These are phyloP conservation scores for Patella ulyssiponensis DNA, from an alignment of 2,888 invertebrate species.

Conservation along the genomic window DNA sequence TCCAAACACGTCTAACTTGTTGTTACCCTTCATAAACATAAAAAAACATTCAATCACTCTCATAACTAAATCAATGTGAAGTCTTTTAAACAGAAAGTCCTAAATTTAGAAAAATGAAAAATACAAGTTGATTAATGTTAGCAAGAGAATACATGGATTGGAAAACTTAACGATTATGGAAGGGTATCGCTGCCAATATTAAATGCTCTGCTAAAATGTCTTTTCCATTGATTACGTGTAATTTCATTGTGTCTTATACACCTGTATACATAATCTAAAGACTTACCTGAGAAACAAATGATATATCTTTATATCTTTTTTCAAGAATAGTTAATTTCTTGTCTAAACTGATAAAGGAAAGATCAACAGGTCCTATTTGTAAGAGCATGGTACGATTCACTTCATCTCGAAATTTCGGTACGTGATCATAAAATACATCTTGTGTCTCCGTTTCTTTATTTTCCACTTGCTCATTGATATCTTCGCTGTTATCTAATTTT, in stretches of 20 bases:
- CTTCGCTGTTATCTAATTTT: slow-evolving; percentile 18
- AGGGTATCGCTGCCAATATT: no score
- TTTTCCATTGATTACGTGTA: no score
- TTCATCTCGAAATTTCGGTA: neutral
- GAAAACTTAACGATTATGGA: no score
- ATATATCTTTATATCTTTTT: slow-evolving; percentile 89
- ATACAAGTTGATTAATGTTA: no score
- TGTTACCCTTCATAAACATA: slow-evolving; percentile 78
- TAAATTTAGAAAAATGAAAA: no score
- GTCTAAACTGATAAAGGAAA: slow-evolving; percentile 93
- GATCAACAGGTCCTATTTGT: slow-evolving; percentile 87
- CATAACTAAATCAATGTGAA: no score
- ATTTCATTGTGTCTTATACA: neutral
- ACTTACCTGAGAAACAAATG: slow-evolving; percentile 84
- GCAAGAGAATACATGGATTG: no score
- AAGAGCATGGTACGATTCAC: slow-evolving; percentile 90
- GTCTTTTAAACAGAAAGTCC: no score
- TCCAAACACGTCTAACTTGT: slow-evolving; percentile 89
- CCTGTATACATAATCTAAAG: neutral
- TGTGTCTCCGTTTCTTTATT: slow-evolving; percentile 22
- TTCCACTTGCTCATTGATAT: slow-evolving; percentile 20
- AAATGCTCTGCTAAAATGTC: no score
- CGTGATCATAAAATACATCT: slow-evolving; percentile 14
- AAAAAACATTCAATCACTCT: neutral
- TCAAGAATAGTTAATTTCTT: slow-evolving; percentile 90